phyloP scores from a whole-genome alignment of 2,113 vertebrate species.

The Ammodytes marinus region DNA sequence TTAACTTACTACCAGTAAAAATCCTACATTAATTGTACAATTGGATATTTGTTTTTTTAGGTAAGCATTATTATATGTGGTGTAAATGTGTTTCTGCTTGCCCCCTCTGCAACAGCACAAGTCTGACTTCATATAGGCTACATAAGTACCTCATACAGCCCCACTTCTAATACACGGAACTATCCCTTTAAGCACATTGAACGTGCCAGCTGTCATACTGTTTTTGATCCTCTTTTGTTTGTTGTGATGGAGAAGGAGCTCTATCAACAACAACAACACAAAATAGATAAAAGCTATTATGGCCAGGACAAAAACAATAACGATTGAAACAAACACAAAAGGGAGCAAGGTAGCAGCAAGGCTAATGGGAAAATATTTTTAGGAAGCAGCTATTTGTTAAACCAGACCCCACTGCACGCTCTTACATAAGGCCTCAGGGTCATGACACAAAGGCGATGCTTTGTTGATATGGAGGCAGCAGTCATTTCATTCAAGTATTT shows the following conservation, averaged over 20 bases:
- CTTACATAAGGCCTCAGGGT: conserved; percentile 15
- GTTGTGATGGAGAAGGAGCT: not conserved
- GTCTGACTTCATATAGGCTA: no score
- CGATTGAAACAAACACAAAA: not conserved
- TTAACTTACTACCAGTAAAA: no score
- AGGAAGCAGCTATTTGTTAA: not conserved
- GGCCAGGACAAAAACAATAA: not conserved
- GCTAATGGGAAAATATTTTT: not conserved
- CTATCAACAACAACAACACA: not conserved
- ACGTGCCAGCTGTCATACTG: not conserved
- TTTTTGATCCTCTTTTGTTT: not conserved
- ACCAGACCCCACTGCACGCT: not conserved
- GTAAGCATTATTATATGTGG: no score
- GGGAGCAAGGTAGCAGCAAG: not conserved
- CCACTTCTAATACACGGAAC: no score
- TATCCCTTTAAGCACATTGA: no score
- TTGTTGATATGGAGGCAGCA: not conserved
- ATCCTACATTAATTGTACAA: no score
- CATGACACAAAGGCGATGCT: conserved; percentile 11
- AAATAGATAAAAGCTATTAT: not conserved
- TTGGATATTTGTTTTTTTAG: no score
- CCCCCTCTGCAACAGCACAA: no score
- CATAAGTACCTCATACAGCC: no score
- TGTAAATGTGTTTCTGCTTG: no score
- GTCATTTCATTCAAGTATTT: conserved; percentile 12